Evolutionary conservation across 2,797 vertebrate genomes (phyloP).

Genomic region (Megalops cyprinoides): DNA sequence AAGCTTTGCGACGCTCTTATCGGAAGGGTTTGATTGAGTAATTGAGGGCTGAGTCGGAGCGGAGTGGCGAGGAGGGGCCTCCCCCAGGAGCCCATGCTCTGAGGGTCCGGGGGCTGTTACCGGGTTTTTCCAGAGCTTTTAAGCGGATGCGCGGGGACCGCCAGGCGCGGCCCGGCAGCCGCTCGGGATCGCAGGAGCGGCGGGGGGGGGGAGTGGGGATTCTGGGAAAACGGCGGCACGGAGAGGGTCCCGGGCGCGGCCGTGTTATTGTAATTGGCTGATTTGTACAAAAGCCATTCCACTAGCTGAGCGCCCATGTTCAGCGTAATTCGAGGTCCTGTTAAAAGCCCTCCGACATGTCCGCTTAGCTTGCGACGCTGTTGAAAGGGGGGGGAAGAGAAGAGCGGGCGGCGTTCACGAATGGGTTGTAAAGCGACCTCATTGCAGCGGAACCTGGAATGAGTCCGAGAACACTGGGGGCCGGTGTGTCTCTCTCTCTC

Average conservation of each 20-base stretch:
- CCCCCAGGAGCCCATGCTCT: constrained; percentile 34
- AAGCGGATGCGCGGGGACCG: constrained; percentile 35
- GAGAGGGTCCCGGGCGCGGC: not conserved
- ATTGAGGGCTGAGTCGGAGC: constrained; percentile 49
- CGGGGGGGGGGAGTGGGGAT: constrained; percentile 19
- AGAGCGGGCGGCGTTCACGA: constrained; percentile 54
- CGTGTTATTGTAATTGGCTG: not conserved
- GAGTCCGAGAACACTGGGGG: constrained; percentile 5
- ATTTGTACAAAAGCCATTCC: not conserved
- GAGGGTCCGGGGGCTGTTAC: constrained; percentile 45
- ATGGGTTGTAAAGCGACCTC: constrained; percentile 65
- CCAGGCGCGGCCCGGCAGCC: not conserved
- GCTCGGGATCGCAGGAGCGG: too few species aligned
- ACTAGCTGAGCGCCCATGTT: not conserved
- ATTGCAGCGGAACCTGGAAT: constrained; percentile 56
- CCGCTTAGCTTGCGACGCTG: not conserved
- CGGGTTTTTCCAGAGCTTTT: constrained; percentile 62
- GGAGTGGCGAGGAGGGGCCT: constrained; percentile 38
- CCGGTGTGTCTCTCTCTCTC: not conserved
- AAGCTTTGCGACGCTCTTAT: constrained; percentile 60
- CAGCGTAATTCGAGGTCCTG: not conserved
- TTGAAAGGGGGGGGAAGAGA: constrained; percentile 33
- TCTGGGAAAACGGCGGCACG: constrained; percentile 46
- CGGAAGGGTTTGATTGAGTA: constrained; percentile 39
- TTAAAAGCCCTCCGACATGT: not conserved